Conservation (phyloP, 2,797 vertebrate genomes). For the Rhynchotus rufescens region DNA sequence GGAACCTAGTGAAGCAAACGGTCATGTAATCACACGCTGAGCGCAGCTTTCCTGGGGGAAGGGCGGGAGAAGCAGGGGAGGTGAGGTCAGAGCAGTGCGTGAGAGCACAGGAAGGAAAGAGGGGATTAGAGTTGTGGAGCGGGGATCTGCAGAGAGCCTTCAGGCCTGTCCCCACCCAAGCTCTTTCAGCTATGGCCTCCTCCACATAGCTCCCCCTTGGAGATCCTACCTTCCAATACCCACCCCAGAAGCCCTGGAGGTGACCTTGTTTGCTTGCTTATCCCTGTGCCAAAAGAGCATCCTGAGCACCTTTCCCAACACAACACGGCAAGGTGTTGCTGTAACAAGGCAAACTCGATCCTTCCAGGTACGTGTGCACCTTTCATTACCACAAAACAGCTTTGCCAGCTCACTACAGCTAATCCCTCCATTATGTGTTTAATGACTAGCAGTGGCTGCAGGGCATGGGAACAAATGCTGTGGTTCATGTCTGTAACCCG, state of each 20-base stretch:
- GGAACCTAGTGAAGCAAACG: background rate
- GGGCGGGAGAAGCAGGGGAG: slow-evolving; percentile 42
- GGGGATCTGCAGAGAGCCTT: slow-evolving; percentile 11
- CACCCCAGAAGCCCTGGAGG: background rate
- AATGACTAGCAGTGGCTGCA: slow-evolving; percentile 51
- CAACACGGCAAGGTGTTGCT: slow-evolving; percentile 11
- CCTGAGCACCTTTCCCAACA: slow-evolving; percentile 30
- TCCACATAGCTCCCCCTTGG: background rate
- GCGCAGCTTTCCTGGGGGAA: slow-evolving; percentile 21
- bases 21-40: background rate
- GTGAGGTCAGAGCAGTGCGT: slow-evolving; percentile 41
- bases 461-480: slow-evolving; percentile 47
- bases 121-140: slow-evolving; percentile 15
- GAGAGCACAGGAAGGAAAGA: slow-evolving; percentile 43
- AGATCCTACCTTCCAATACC: background rate
- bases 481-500: background rate
- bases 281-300: slow-evolving; percentile 22
- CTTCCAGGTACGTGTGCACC: background rate
- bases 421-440: slow-evolving; percentile 56
- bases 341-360: slow-evolving; percentile 30
- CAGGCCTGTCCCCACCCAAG: background rate
- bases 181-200: background rate
- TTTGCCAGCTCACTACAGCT: slow-evolving; percentile 35
- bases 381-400: slow-evolving; percentile 39
- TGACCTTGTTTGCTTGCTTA: slow-evolving; percentile 36